Conservation (phyloP, 2,888 invertebrate genomes). For the Cantharis lateralis region DNA sequence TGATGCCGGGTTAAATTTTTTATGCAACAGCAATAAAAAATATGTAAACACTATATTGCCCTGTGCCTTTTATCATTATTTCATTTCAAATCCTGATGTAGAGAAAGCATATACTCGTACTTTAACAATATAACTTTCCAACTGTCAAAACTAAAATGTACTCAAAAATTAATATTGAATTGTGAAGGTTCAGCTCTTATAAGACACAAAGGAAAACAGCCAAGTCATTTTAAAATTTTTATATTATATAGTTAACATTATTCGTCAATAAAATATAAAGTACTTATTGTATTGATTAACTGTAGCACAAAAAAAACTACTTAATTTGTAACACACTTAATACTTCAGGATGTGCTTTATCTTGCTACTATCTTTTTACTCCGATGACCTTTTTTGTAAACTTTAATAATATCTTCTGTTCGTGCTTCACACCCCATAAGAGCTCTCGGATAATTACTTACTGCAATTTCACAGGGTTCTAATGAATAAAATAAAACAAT, state of each 20-base stretch:
- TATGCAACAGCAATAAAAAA: background rate
- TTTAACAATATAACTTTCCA: constrained; percentile 2
- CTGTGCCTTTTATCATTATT: background rate
- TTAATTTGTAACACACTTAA: background rate
- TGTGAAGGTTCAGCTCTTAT: constrained; percentile 10
- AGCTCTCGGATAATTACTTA: background rate
- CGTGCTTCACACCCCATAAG: background rate
- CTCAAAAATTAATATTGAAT: constrained; percentile 6
- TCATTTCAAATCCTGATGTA: background rate
- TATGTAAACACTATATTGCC: background rate
- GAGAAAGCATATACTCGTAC: background rate
- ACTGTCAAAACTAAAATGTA: constrained; percentile 11
- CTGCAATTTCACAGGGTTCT: background rate
- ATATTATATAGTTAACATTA: background rate
- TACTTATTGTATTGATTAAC: background rate
- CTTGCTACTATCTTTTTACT: background rate
- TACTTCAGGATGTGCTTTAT: background rate
- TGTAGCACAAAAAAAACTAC: background rate
- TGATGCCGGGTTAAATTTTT: too few relatives aligned
- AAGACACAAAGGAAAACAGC: constrained; percentile 4
- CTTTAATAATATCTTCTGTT: background rate
- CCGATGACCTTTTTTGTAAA: background rate
- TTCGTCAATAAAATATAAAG: constrained; percentile 1
- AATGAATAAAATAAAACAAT: background rate
- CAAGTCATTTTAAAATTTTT: background rate